Percentiles rank a stretch among this genome's conserved stretches.
phyloP scores from a whole-genome alignment of 2,113 vertebrate genomes.

The Burhinus oedicnemus region DNA sequence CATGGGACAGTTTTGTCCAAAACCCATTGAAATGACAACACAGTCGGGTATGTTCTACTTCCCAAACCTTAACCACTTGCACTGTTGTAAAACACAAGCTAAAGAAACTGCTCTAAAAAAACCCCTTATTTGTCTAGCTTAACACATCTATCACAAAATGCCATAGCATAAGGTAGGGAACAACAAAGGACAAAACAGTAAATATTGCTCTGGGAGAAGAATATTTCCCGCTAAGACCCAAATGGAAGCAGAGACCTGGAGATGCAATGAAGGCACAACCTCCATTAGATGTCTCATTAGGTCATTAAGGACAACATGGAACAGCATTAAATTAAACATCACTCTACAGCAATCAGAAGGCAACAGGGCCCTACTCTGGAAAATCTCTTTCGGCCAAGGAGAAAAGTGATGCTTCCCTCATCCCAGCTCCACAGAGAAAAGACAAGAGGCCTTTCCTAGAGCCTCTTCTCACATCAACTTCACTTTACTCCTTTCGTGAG shows the following conservation, averaged over 20 bases:
- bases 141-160: background rate
- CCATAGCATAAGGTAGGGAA: background rate
- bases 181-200: background rate
- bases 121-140: background rate
- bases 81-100: background rate
- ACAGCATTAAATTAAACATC: background rate
- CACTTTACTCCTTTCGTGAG: background rate
- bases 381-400: background rate
- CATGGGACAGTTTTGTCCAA: background rate
- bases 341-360: too few relatives aligned
- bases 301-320: background rate
- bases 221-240: background rate
- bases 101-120: background rate
- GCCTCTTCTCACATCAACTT: background rate
- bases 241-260: background rate
- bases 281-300: background rate
- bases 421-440: background rate
- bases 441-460: background rate
- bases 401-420: accelerated
- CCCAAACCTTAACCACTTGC: background rate
- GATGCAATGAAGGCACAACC: background rate
- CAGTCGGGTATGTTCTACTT: background rate
- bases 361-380: accelerated
- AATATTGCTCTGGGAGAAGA: background rate
- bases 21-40: background rate